Evolutionary conservation across 23 tunicate genomes (phyloP), one percentile per base, ranked within the genome.

Genomic region (Pegea sp.): DNA sequence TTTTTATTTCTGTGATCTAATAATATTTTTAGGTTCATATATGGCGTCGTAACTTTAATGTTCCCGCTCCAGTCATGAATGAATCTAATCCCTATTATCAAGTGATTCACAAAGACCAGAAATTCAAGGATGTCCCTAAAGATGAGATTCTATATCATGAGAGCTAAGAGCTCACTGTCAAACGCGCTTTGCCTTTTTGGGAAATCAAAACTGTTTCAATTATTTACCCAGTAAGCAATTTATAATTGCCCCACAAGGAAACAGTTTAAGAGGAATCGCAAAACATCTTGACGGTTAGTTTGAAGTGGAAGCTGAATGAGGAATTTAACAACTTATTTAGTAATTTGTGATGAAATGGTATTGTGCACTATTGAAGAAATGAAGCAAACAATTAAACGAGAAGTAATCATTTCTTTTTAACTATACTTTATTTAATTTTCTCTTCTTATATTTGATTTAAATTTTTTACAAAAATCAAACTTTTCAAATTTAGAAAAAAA

Each of bases 241-340:
- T n/a, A 77, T 89, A n/a, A 71, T 89, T 50, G 63, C 98, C 7
- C 91, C 98, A 0, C 98, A 89, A 66, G 98, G 98, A 46, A 89
- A 89, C 67, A 76, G 90, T 48, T 52, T 89, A 50, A 67, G 98
- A 22, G 98, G 98, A 61, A 89, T 89, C 42, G 98, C 77, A 24
- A 89, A 89, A 34, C 55, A 89, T 57, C 48, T 89, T 30, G 98
- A 77, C 48, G 54, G 72, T 66, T 52, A 64, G n/a, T n/a, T n/a
- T n/a, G n/a, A n/a, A n/a, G n/a, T n/a, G n/a, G n/a, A n/a, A n/a
- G n/a, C n/a, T n/a, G n/a, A n/a, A n/a, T n/a, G n/a, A n/a, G n/a
- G n/a, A n/a, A n/a, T n/a, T n/a, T n/a, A n/a, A n/a, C n/a, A n/a
- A n/a, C n/a, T n/a, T n/a, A n/a, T n/a, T n/a, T n/a, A n/a, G n/a